These are phyloP conservation scores for Drosophila stalkeri DNA, from an alignment of 2,888 invertebrate genomes.

Conservation along the genomic window DNA sequence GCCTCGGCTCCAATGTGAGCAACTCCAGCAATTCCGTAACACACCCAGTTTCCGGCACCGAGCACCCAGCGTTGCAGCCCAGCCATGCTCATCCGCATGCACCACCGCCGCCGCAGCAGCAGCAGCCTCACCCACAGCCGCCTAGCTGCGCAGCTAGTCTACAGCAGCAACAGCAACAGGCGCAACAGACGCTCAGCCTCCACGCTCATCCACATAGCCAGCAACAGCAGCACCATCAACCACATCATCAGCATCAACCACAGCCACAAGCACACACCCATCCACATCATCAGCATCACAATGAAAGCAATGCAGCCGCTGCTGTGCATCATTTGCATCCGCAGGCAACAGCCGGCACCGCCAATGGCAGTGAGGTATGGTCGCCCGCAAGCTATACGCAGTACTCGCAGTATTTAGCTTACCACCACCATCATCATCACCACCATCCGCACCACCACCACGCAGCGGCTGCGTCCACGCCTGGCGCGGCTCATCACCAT, in stretches of 20 bases:
- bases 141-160: conserved; percentile 34
- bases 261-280: conserved; percentile 53
- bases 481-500: conserved; percentile 81
- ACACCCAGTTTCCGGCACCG: conserved; percentile 51
- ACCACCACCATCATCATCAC: conserved; percentile 86
- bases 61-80: conserved; percentile 50
- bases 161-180: conserved; percentile 42
- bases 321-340: conserved; percentile 45
- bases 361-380: conserved; percentile 88
- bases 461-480: conserved; percentile 48
- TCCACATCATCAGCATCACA: conserved; percentile 60
- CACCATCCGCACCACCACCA: conserved; percentile 79
- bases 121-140: conserved; percentile 24
- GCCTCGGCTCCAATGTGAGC: conserved; percentile 60
- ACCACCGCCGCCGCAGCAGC: conserved; percentile 7
- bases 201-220: conserved; percentile 28
- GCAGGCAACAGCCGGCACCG: conserved; percentile 36
- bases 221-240: conserved; percentile 41
- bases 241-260: conserved; percentile 34
- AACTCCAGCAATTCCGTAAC: conserved; percentile 75
- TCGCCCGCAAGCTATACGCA: conserved; percentile 86
- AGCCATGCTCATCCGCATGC: conserved; percentile 55
- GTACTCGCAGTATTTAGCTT: conserved; percentile 88
- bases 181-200: conserved; percentile 30
- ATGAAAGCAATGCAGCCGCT: conserved; percentile 39